These are phyloP conservation scores for Drosophila gaucha DNA, from an alignment of 2,888 invertebrate genomes.

Conservation along the genomic window DNA sequence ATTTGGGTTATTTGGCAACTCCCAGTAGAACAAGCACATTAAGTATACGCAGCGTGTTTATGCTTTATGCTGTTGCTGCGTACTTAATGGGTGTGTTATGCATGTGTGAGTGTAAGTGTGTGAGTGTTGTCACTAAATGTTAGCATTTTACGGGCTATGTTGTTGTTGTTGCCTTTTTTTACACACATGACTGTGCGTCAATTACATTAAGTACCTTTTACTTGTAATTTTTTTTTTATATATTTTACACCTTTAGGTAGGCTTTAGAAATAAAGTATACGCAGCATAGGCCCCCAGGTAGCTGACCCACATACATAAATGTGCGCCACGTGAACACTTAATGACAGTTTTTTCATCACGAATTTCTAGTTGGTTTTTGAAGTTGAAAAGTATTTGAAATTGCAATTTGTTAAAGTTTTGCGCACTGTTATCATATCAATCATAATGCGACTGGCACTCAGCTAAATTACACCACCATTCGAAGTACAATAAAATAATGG, in stretches of 20 bases:
- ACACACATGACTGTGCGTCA: conserved; percentile 24
- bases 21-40: conserved; percentile 1
- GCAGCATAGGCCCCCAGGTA: conserved; percentile 10
- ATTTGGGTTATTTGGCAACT: neutral
- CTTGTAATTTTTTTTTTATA: conserved; percentile 1
- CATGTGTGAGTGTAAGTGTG: neutral
- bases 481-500: neutral
- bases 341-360: neutral
- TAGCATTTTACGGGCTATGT: conserved; percentile 17
- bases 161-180: conserved; percentile 6
- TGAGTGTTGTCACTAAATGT: conserved; percentile 12
- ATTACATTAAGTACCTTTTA: conserved; percentile 40
- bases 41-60: conserved; percentile 29
- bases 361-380: neutral
- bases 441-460: conserved; percentile 34
- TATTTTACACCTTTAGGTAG: conserved; percentile 7
- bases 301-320: conserved; percentile 10
- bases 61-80: conserved; percentile 15
- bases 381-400: neutral
- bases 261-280: conserved; percentile 5
- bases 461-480: conserved; percentile 36
- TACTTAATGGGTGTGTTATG: conserved; percentile 21
- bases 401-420: neutral
- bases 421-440: conserved; percentile 23
- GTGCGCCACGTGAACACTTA: neutral